Conservation (phyloP, 2,113 vertebrate genomes). For the Onychostruthus taczanowskii region DNA sequence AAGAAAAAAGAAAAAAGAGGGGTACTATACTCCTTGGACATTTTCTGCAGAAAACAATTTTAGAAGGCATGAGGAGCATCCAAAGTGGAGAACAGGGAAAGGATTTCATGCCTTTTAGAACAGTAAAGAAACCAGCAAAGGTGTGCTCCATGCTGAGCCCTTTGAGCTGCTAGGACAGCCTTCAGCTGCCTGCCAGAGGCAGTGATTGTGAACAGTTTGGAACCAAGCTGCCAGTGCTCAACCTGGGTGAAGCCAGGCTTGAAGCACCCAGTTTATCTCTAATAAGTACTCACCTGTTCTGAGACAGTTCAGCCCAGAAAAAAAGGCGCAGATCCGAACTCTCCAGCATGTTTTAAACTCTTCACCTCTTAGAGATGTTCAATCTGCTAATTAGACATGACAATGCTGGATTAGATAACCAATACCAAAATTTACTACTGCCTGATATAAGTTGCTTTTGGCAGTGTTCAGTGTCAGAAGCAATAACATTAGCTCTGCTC, state of each 20-base stretch:
- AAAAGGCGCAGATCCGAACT: background rate
- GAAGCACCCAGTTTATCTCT: background rate
- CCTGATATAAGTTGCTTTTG: conserved; percentile 44
- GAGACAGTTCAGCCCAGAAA: background rate
- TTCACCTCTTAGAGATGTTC: conserved; percentile 9
- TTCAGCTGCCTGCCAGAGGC: background rate
- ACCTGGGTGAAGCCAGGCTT: background rate
- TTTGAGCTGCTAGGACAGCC: background rate
- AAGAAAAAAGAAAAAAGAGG: too few relatives aligned
- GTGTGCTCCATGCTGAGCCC: too few relatives aligned
- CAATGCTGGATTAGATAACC: conserved; percentile 38
- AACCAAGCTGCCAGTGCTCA: background rate
- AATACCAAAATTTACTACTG: conserved; percentile 54
- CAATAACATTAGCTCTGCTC: conserved; percentile 45
- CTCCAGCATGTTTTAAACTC: conserved; percentile 39
- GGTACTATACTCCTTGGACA: background rate
- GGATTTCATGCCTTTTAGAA: background rate
- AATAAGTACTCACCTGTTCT: background rate
- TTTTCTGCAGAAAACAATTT: background rate
- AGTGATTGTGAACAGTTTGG: background rate
- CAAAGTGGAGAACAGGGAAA: background rate
- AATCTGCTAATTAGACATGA: conserved; percentile 56
- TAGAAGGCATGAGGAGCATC: background rate
- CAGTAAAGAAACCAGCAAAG: background rate
- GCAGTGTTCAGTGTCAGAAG: conserved; percentile 49